Evolutionary conservation across 2,797 vertebrate genomes (phyloP).

Genomic region (Ctenosaura bakeri): DNA sequence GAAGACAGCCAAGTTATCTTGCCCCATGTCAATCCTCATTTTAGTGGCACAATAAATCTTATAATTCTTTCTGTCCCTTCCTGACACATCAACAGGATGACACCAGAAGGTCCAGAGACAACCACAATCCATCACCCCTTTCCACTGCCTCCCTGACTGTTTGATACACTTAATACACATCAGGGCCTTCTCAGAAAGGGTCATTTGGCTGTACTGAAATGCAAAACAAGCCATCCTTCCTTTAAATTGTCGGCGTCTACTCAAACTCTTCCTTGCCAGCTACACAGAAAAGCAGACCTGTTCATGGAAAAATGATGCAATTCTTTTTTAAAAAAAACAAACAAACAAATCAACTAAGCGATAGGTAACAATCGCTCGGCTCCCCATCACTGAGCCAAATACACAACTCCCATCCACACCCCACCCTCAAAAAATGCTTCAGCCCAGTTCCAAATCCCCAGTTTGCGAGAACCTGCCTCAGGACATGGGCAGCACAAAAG

Average conservation of each 20-base stretch:
- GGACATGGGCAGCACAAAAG: constrained; percentile 54
- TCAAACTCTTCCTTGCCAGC: constrained; percentile 20
- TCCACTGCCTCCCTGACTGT: rapidly evolving
- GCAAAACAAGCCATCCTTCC: constrained; percentile 31
- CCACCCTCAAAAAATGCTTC: constrained; percentile 45
- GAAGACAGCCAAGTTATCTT: not conserved
- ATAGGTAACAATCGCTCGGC: not conserved
- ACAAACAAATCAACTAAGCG: no score
- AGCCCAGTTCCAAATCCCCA: constrained; percentile 57
- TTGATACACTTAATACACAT: not conserved
- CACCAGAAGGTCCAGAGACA: constrained; percentile 3
- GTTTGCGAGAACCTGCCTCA: constrained; percentile 35
- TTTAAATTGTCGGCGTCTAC: constrained; percentile 23
- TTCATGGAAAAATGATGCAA: constrained; percentile 48
- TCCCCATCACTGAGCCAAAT: not conserved
- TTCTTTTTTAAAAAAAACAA: no score
- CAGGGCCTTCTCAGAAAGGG: not conserved
- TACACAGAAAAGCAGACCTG: constrained; percentile 48
- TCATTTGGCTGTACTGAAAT: not conserved
- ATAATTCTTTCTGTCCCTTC: not conserved
- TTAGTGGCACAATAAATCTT: not conserved
- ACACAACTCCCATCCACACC: constrained; percentile 12
- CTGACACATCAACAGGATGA: not conserved
- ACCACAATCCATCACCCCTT: not conserved
- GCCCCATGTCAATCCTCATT: not conserved